Evolutionary conservation across 2,113 vertebrate species (phyloP).

Genomic region (Chaetura pelagica): DNA sequence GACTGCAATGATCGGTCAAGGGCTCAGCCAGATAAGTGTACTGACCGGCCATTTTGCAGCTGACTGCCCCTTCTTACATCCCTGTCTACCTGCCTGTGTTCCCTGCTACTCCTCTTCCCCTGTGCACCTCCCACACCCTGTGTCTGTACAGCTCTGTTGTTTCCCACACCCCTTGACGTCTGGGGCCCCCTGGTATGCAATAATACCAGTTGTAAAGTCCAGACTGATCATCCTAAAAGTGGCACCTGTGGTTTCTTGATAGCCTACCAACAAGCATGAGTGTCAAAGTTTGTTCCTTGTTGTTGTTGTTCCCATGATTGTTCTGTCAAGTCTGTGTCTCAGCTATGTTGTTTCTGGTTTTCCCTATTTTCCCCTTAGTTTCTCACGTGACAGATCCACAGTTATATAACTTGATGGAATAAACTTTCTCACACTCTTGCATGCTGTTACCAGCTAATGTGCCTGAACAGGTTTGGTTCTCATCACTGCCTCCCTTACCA

Average conservation of each 20-base stretch:
- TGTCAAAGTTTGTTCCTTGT: background rate
- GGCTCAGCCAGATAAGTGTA: too few relatives aligned
- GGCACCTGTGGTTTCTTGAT: background rate
- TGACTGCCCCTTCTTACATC: too few relatives aligned
- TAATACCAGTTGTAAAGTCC: background rate
- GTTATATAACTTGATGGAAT: background rate
- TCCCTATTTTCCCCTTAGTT: background rate
- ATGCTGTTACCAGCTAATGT: background rate
- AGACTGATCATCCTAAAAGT: background rate
- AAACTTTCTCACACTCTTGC: background rate
- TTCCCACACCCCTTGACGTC: background rate
- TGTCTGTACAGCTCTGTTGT: background rate
- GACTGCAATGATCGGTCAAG: background rate
- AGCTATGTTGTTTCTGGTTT: background rate
- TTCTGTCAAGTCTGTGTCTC: background rate
- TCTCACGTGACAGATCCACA: background rate
- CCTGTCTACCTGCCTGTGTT: background rate
- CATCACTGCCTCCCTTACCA: background rate
- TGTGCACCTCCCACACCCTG: background rate
- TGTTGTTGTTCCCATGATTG: background rate
- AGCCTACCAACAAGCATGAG: too few relatives aligned
- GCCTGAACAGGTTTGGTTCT: background rate
- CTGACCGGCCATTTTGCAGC: background rate
- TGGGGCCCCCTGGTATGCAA: too few relatives aligned
- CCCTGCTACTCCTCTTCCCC: background rate